A percentile compares a stretch with the other conserved stretches of the same genome.
Conservation (phyloP, 2,113 vertebrate species). For the Caloenas nicobarica region DNA sequence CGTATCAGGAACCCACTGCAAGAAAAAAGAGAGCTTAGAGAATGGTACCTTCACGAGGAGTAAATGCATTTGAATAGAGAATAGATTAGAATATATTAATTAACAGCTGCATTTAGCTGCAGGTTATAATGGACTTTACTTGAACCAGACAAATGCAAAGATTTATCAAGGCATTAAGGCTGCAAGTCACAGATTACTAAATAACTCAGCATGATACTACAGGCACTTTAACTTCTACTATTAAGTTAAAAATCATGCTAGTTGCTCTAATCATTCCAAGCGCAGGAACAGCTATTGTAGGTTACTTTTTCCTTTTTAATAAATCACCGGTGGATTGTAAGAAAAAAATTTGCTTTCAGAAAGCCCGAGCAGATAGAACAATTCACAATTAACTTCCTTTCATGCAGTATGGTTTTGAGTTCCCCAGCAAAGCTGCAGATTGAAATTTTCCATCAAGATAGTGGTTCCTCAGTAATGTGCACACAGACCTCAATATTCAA, state of each 20-base stretch:
- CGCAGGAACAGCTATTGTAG: neutral
- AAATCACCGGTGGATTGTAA: neutral
- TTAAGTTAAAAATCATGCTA: neutral
- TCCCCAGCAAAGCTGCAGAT: neutral
- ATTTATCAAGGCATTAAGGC: neutral
- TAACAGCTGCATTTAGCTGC: neutral
- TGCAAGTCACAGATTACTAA: neutral
- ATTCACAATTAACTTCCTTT: neutral
- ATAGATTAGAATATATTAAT: neutral
- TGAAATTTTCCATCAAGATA: neutral
- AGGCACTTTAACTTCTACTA: neutral
- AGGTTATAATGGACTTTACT: neutral
- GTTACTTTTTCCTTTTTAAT: neutral
- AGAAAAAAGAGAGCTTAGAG: conserved; percentile 30
- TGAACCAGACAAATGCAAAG: neutral
- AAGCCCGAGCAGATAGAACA: neutral
- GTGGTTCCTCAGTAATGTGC: neutral
- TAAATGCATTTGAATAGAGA: neutral
- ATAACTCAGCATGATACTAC: neutral
- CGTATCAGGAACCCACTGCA: conserved; percentile 50
- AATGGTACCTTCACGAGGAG: neutral
- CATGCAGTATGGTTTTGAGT: neutral
- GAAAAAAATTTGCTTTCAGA: neutral
- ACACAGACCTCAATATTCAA: neutral
- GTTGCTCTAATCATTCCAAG: neutral